phyloP scores from a whole-genome alignment of 2,113 vertebrate species.

The Brevimyrus niger region DNA sequence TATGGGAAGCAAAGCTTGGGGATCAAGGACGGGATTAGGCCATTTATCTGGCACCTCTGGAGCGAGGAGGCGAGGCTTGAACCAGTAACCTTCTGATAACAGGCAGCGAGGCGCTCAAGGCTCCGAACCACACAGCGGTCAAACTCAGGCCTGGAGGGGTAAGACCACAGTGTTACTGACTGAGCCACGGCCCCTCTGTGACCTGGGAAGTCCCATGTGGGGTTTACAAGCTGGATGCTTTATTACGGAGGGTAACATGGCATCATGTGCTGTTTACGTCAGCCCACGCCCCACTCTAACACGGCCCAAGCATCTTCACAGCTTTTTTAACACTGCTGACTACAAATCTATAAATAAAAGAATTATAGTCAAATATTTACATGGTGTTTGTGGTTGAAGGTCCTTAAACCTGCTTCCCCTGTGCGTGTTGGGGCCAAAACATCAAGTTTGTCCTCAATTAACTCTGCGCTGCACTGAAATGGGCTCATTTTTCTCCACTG shows the following conservation, averaged over 20 bases:
- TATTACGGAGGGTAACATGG: not conserved
- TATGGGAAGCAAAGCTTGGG: not conserved
- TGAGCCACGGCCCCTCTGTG: not conserved
- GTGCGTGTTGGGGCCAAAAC: not conserved
- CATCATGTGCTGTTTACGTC: not conserved
- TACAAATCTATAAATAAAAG: not conserved
- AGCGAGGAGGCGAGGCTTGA: not conserved
- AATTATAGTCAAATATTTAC: not conserved
- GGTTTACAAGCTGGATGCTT: not conserved
- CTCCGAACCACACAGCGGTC: not conserved
- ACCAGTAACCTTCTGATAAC: not conserved
- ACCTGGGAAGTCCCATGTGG: not conserved
- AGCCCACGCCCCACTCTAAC: not conserved
- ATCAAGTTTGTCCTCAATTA: not conserved
- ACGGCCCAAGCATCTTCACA: not conserved
- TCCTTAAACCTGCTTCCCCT: not conserved
- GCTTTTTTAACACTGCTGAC: not conserved
- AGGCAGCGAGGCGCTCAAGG: not conserved
- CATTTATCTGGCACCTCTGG: not conserved
- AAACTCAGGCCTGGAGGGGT: not conserved
- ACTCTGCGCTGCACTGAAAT: not conserved
- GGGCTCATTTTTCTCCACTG: not conserved
- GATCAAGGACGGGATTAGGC: not conserved
- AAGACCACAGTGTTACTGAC: not conserved
- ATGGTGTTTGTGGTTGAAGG: not conserved